A percentile compares a stretch with the other conserved stretches of the same genome.
Conservation (phyloP, 2,797 vertebrate genomes). For the Steatocranus sp. region DNA sequence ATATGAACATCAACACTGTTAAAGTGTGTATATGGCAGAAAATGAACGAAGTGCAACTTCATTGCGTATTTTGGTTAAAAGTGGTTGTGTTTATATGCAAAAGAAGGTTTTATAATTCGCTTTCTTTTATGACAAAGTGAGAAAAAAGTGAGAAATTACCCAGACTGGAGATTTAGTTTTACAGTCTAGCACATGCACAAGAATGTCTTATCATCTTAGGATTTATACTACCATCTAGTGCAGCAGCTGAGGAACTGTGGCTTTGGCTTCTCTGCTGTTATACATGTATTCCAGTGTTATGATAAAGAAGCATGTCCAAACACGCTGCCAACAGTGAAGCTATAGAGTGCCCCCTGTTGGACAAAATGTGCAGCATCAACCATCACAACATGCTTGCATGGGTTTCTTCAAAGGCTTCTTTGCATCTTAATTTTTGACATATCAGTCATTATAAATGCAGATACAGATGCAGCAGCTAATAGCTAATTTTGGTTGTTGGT, state of each 20-base stretch:
- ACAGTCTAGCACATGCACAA: not conserved
- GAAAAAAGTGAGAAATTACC: not conserved
- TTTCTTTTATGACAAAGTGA: not conserved
- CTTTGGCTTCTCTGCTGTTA: not conserved
- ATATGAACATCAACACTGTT: not conserved
- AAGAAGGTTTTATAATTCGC: not conserved
- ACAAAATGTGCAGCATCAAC: not conserved
- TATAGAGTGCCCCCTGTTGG: not conserved
- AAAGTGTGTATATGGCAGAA: not conserved
- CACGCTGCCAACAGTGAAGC: not conserved
- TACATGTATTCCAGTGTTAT: not conserved
- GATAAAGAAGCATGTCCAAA: not conserved
- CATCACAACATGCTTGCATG: not conserved
- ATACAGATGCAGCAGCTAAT: not conserved
- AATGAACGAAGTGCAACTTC: not conserved
- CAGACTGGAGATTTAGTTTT: not conserved
- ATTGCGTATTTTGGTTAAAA: not conserved
- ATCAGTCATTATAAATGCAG: not conserved
- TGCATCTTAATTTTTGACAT: not conserved
- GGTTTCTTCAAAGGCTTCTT: not conserved
- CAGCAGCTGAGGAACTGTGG: not conserved
- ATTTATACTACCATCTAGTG: constrained; percentile 27
- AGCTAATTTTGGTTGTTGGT: not conserved
- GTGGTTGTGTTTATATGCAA: not conserved
- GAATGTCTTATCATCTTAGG: not conserved